Percentiles rank a stretch among this genome's conserved stretches.
phyloP scores from a whole-genome alignment of 2,113 vertebrate genomes.

The Entelurus aequoreus region DNA sequence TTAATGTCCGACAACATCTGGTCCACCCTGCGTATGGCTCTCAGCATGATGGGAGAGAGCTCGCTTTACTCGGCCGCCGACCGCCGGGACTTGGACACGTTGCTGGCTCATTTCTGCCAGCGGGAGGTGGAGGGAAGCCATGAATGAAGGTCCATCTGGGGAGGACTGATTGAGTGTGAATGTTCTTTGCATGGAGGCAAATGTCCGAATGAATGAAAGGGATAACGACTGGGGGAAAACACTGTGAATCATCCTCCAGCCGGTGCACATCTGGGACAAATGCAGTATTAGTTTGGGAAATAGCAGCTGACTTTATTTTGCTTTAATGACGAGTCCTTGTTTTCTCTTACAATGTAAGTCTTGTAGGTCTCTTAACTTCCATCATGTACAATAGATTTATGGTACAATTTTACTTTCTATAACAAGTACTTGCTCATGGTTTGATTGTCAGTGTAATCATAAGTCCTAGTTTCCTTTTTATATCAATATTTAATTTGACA shows the following conservation, averaged over 20 bases:
- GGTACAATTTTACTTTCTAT: slow-evolving; percentile 40
- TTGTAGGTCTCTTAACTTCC: slow-evolving; percentile 4
- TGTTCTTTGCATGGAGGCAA: slow-evolving; percentile 49
- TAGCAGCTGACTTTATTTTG: slow-evolving; percentile 25
- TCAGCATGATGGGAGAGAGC: slow-evolving; percentile 97
- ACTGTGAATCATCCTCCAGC: slow-evolving; percentile 40
- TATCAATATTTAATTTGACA: slow-evolving; percentile 31
- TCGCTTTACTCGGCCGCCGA: slow-evolving; percentile 88
- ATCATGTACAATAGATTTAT: slow-evolving; percentile 27
- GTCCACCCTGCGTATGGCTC: slow-evolving; percentile 94
- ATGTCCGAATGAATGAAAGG: slow-evolving; percentile 54
- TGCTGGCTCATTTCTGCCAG: slow-evolving; percentile 84
- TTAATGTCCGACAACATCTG: slow-evolving; percentile 99
- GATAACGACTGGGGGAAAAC: slow-evolving; percentile 25
- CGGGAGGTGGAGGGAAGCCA: slow-evolving; percentile 77
- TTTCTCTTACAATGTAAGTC: slow-evolving; percentile 17
- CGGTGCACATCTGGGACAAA: slow-evolving; percentile 9
- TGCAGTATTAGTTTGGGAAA: slow-evolving; percentile 35
- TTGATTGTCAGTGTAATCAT: slow-evolving; percentile 12
- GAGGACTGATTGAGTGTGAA: slow-evolving; percentile 63
- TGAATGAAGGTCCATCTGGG: slow-evolving; percentile 64
- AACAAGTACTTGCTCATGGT: slow-evolving; percentile 14
- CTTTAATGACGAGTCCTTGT: slow-evolving; percentile 12
- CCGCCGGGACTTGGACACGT: slow-evolving; percentile 80
- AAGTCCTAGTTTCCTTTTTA: slow-evolving; percentile 10